Evolutionary conservation across 2,888 invertebrate species (phyloP).

Genomic region (Sarcophaga carnaria): DNA sequence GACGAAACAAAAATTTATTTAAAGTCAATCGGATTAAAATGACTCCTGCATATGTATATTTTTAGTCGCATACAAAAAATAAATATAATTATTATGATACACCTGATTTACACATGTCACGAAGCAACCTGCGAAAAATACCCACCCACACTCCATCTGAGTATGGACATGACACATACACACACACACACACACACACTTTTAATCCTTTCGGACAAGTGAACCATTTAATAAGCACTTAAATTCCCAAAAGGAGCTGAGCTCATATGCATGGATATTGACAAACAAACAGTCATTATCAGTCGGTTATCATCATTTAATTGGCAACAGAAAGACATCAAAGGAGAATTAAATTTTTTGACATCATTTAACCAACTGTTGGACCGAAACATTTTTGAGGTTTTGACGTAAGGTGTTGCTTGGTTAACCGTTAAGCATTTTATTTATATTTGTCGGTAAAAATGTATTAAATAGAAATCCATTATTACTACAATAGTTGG

Average conservation of each 20-base stretch:
- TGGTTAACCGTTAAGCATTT: conserved; percentile 75
- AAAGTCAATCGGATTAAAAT: conserved; percentile 68
- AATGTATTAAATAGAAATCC: too few species aligned
- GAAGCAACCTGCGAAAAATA: too few species aligned
- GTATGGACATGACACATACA: conserved; percentile 1
- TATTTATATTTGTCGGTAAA: neutral
- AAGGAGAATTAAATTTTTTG: neutral
- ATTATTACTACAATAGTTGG: too few species aligned
- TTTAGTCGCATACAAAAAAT: too few species aligned
- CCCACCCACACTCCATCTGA: neutral
- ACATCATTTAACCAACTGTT: conserved; percentile 15
- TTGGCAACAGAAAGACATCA: neutral
- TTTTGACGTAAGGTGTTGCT: conserved; percentile 74
- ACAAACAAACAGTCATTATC: neutral
- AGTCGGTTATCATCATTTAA: neutral
- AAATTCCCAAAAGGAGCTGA: conserved; percentile 75
- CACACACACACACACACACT: conserved; percentile 21
- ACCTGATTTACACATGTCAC: too few species aligned
- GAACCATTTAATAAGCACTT: conserved; percentile 76
- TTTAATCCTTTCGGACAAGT: conserved; percentile 68
- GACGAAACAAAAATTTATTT: conserved; percentile 7
- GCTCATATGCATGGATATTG: neutral
- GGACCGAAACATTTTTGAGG: conserved; percentile 19
- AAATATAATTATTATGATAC: too few species aligned
- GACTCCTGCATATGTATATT: conserved; percentile 14